These are phyloP conservation scores for Sericinus montela DNA, from an alignment of 2,888 invertebrate genomes.

Conservation along the genomic window DNA sequence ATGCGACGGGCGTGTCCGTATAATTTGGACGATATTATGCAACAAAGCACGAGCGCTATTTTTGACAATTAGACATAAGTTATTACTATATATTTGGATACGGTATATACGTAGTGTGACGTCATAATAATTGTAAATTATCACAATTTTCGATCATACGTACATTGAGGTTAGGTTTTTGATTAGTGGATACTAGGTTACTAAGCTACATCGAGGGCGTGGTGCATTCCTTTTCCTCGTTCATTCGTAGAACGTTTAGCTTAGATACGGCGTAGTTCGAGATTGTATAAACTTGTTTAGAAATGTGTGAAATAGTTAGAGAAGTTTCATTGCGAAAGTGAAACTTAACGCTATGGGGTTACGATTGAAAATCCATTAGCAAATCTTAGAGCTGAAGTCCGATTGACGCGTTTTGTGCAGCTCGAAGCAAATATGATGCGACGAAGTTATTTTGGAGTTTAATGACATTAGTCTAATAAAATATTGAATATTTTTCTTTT, in stretches of 20 bases:
- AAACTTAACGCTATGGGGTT: background rate
- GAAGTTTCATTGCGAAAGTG: background rate
- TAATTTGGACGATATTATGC: conserved; percentile 1
- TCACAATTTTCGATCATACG: background rate
- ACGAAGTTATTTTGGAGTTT: too few species aligned
- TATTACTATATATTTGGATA: background rate
- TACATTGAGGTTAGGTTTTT: too few species aligned
- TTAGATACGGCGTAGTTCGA: background rate
- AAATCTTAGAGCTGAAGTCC: background rate
- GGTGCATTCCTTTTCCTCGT: too few species aligned
- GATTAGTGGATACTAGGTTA: too few species aligned
- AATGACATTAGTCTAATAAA: too few species aligned
- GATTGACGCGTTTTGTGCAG: background rate
- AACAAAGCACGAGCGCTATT: conserved; percentile 8
- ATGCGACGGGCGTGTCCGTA: background rate
- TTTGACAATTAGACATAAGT: conserved; percentile 10
- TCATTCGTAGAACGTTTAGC: too few species aligned
- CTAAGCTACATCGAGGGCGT: too few species aligned
- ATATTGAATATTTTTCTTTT: too few species aligned
- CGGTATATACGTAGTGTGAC: background rate
- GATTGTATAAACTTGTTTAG: background rate
- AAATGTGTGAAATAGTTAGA: background rate
- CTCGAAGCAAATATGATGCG: too few species aligned
- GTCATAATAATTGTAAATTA: background rate
- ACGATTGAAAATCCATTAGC: background rate